Conservation (phyloP, 2,888 invertebrate species). For the Aphrophora alni region DNA sequence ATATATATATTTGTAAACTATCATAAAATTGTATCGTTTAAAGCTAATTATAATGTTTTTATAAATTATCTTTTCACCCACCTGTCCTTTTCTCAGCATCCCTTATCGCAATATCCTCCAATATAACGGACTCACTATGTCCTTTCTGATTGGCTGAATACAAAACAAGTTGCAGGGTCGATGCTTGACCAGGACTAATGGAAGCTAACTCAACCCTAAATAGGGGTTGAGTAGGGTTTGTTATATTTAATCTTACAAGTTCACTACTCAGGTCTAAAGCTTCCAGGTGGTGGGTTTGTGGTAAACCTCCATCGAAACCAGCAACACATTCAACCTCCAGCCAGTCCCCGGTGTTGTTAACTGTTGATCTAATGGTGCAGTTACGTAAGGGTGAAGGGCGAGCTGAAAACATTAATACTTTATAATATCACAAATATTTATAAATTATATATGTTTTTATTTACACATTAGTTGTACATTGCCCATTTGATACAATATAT, state of each 20-base stretch:
- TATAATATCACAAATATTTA: too few species aligned
- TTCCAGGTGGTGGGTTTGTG: slow-evolving; percentile 83
- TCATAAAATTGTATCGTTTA: too few species aligned
- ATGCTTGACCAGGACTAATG: slow-evolving; percentile 56
- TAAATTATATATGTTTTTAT: too few species aligned
- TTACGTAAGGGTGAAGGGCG: slow-evolving; percentile 84
- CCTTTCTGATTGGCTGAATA: slow-evolving; percentile 88
- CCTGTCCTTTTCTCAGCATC: slow-evolving; percentile 87
- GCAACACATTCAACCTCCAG: slow-evolving; percentile 84
- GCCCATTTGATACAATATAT: too few species aligned
- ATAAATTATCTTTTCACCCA: too few species aligned
- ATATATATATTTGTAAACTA: too few species aligned
- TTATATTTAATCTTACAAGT: slow-evolving; percentile 72
- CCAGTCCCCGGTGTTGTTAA: slow-evolving; percentile 50
- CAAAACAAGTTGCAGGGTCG: slow-evolving; percentile 76
- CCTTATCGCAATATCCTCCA: slow-evolving; percentile 86
- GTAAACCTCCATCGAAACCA: slow-evolving; percentile 89
- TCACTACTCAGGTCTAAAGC: slow-evolving; percentile 79
- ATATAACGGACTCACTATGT: slow-evolving; percentile 77
- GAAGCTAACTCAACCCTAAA: slow-evolving; percentile 67
- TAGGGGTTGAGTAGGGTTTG: slow-evolving; percentile 67
- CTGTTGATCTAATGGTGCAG: slow-evolving; percentile 73
- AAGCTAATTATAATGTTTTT: too few species aligned
- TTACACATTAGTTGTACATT: too few species aligned
- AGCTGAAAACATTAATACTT: slow-evolving; percentile 60